Evolutionary conservation across 2,888 invertebrate species (phyloP).

Genomic region (Drosophila maculinotata): DNA sequence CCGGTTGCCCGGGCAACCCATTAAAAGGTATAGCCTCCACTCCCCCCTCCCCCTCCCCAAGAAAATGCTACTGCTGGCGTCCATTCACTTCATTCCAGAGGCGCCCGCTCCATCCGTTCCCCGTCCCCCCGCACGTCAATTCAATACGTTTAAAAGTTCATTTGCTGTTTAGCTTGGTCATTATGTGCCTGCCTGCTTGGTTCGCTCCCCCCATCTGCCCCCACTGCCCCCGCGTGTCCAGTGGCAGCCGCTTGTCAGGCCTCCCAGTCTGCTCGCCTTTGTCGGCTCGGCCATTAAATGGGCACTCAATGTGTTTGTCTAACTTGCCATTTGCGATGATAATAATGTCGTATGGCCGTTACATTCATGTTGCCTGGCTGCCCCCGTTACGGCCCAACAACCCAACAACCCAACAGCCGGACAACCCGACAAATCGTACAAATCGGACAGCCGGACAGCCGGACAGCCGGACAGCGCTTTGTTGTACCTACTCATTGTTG

Average conservation of each 20-base stretch:
- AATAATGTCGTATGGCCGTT: conserved; percentile 80
- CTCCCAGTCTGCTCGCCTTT: conserved; percentile 42
- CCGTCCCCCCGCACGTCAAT: conserved; percentile 57
- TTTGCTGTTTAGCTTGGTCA: conserved; percentile 80
- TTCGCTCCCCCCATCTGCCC: not conserved
- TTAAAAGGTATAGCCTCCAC: conserved; percentile 36
- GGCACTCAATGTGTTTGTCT: conserved; percentile 79
- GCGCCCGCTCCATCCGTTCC: not conserved
- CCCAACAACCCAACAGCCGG: conserved; percentile 26
- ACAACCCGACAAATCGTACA: conserved; percentile 9
- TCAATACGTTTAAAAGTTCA: conserved; percentile 81
- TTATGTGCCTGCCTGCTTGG: conserved; percentile 64
- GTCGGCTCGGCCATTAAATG: conserved; percentile 71
- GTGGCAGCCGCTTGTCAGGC: conserved; percentile 28
- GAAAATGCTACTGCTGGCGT: conserved; percentile 7
- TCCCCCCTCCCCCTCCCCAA: too few relatives aligned
- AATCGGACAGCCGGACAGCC: conserved; percentile 28
- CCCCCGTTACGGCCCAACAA: conserved; percentile 45
- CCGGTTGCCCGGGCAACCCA: conserved; percentile 57
- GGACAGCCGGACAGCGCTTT: conserved; percentile 26
- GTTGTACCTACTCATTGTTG: conserved; percentile 41
- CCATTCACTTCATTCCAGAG: not conserved
- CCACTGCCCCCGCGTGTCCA: not conserved
- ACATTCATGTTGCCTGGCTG: conserved; percentile 70
- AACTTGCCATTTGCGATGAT: conserved; percentile 79